Evolutionary conservation across 2,888 invertebrate genomes (phyloP).

Genomic region (Parnassius orleans): DNA sequence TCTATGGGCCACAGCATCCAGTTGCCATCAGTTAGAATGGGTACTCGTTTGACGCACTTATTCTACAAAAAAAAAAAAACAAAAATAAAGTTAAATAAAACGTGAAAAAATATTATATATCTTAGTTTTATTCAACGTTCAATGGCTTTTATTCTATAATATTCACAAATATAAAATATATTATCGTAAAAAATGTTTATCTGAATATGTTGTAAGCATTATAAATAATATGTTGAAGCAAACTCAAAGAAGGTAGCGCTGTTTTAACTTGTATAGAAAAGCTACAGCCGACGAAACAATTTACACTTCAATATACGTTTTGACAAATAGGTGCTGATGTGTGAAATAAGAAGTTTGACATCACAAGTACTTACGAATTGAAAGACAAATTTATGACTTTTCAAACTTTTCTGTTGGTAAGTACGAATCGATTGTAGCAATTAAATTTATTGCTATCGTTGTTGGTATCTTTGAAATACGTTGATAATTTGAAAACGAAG

Average conservation of each 20-base stretch:
- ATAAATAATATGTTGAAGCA: not conserved
- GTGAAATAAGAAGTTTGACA: constrained; percentile 29
- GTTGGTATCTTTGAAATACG: constrained; percentile 7
- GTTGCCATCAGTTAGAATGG: no score
- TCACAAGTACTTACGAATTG: constrained; percentile 29
- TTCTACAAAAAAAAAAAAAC: no score
- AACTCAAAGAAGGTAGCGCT: constrained; percentile 11
- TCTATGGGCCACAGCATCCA: no score
- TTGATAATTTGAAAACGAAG: constrained; percentile 16
- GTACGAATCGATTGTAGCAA: constrained; percentile 25
- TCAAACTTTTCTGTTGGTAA: constrained; percentile 19
- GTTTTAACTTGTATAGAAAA: constrained; percentile 22
- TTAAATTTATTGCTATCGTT: constrained; percentile 25
- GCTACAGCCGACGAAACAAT: constrained; percentile 11
- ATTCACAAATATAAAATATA: no score
- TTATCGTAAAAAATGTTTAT: no score
- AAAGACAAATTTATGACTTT: constrained; percentile 32
- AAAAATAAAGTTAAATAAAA: no score
- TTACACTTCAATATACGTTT: constrained; percentile 21
- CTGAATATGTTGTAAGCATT: no score
- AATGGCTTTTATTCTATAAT: no score
- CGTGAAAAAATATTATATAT: no score
- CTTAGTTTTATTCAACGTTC: no score
- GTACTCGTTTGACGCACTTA: no score
- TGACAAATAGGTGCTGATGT: constrained; percentile 31